These are phyloP conservation scores for Brenthis hecate DNA, from an alignment of 2,888 invertebrate genomes.

Conservation along the genomic window DNA sequence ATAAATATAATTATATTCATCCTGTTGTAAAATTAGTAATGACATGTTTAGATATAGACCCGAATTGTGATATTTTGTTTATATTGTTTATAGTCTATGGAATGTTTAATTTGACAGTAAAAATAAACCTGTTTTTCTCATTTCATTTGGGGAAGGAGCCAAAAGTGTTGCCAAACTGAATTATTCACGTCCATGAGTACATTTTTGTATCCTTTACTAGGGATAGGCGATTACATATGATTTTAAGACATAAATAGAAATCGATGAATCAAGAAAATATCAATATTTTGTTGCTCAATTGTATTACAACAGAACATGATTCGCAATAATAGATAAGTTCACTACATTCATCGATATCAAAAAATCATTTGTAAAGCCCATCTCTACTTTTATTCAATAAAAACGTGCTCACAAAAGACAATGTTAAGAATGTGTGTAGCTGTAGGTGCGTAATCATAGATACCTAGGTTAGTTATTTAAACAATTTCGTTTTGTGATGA, in stretches of 20 bases:
- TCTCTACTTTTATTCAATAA: constrained; percentile 45
- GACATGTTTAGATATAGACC: constrained; percentile 60
- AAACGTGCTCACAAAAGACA: constrained; percentile 78
- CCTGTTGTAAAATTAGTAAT: constrained; percentile 25
- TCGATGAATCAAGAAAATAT: neutral
- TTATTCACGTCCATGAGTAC: constrained; percentile 62
- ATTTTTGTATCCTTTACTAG: constrained; percentile 45
- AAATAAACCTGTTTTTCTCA: constrained; percentile 26
- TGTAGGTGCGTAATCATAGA: constrained; percentile 37
- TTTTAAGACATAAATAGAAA: neutral
- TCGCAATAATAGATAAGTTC: neutral
- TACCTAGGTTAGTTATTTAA: constrained; percentile 49
- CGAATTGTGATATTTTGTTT: constrained; percentile 69
- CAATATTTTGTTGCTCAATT: neutral
- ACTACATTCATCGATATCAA: neutral
- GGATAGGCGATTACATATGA: neutral
- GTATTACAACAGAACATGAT: neutral
- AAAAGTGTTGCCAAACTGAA: constrained; percentile 77
- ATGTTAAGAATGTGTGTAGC: constrained; percentile 58
- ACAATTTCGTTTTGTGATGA: constrained; percentile 67
- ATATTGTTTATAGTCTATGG: constrained; percentile 28
- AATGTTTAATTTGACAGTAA: constrained; percentile 24
- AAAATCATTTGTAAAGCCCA: constrained; percentile 4
- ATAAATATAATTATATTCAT: constrained; percentile 25
- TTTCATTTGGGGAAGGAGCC: constrained; percentile 71